Conservation (phyloP, 2,113 vertebrate genomes). For the Phylloscopus trochiloides region DNA sequence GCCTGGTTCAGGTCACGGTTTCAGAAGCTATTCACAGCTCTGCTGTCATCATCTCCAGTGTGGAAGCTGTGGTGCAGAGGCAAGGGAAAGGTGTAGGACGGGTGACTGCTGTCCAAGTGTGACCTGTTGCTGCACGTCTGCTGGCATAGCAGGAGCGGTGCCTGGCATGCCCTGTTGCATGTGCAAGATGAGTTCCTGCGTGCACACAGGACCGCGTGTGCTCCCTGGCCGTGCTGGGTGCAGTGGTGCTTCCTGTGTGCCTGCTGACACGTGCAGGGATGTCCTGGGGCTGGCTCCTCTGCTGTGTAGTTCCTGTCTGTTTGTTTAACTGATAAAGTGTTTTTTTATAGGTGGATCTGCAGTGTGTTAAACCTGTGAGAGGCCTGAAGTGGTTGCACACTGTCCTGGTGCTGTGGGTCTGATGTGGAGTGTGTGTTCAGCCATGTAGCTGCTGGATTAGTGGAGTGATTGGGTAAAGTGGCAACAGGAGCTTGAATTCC, state of each 20-base stretch:
- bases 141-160: neutral
- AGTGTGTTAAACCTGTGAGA: neutral
- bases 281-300: neutral
- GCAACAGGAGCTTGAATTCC: neutral
- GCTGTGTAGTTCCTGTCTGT: neutral
- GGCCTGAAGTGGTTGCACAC: accelerated
- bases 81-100: neutral
- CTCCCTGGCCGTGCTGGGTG: accelerated
- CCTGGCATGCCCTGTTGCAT: neutral
- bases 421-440: neutral
- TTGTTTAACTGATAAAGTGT: neutral
- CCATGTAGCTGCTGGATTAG: neutral
- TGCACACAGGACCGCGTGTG: accelerated
- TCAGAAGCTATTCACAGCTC: neutral
- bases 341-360: neutral
- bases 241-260: neutral
- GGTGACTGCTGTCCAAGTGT: neutral
- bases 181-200: neutral
- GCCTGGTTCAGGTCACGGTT: neutral
- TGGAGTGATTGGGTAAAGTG: neutral
- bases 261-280: neutral
- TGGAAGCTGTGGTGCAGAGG: neutral
- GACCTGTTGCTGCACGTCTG: neutral
- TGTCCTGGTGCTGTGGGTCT: neutral
- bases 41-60: neutral